Evolutionary conservation across 2,797 vertebrate genomes (phyloP).

Genomic region (Champsocephalus esox): DNA sequence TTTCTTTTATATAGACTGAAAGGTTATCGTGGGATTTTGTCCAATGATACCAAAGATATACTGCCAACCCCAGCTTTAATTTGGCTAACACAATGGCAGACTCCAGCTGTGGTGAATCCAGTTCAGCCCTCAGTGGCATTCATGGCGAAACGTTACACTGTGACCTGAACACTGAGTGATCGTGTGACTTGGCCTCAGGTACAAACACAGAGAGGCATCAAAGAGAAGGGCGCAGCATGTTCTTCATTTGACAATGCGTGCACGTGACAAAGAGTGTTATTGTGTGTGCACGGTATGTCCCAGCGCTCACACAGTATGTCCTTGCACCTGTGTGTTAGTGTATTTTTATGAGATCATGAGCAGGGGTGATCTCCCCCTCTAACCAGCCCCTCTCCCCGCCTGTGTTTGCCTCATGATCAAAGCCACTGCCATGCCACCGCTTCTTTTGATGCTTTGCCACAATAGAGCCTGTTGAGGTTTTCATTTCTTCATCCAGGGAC

Average conservation of each 20-base stretch:
- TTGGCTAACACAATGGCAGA: constrained; percentile 25
- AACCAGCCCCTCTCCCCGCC: constrained; percentile 47
- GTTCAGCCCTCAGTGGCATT: constrained; percentile 33
- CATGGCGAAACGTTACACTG: constrained; percentile 59
- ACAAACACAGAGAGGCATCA: constrained; percentile 70
- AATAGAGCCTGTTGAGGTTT: constrained; percentile 78
- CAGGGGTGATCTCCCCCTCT: constrained; percentile 40
- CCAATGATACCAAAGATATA: too few relatives aligned
- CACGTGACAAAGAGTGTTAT: constrained; percentile 17
- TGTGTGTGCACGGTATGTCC: constrained; percentile 33
- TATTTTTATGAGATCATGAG: constrained; percentile 68
- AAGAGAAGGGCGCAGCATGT: constrained; percentile 54
- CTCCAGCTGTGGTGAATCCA: constrained; percentile 24
- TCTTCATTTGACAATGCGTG: constrained; percentile 40
- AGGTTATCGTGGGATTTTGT: too few relatives aligned
- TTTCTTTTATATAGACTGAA: too few relatives aligned
- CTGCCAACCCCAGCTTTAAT: neutral
- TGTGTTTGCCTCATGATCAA: constrained; percentile 78
- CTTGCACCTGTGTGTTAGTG: constrained; percentile 65
- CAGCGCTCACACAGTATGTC: constrained; percentile 35
- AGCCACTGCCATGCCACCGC: constrained; percentile 63
- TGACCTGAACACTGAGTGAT: constrained; percentile 37
- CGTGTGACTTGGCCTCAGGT: constrained; percentile 67
- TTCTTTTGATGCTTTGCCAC: constrained; percentile 79
- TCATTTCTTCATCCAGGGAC: constrained; percentile 75